phyloP scores from a whole-genome alignment of 2,888 invertebrate species.

The Caenorhabditis sp. region DNA sequence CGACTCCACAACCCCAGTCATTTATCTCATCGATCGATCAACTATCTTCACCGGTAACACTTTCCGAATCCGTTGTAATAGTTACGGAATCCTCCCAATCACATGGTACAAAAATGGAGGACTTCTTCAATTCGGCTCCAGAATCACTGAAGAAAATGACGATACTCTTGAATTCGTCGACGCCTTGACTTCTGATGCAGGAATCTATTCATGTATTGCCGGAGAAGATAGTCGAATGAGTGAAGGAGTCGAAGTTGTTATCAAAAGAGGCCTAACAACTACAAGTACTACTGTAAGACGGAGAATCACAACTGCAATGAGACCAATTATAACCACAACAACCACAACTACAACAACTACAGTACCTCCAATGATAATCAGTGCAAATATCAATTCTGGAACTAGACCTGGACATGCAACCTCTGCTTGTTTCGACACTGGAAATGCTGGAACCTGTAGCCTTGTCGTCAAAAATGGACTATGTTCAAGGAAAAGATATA shows the following conservation, averaged over 20 bases:
- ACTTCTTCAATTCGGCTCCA: constrained; percentile 43
- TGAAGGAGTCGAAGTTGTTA: constrained; percentile 34
- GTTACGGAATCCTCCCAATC: constrained; percentile 42
- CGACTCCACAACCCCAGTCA: constrained; percentile 25
- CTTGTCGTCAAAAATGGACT: constrained; percentile 58
- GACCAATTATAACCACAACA: background rate
- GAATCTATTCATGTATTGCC: constrained; percentile 34
- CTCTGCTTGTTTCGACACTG: constrained; percentile 32
- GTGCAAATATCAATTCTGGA: too few relatives aligned
- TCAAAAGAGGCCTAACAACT: constrained; percentile 16
- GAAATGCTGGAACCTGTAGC: constrained; percentile 50
- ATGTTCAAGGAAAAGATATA: constrained; percentile 63
- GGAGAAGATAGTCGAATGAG: constrained; percentile 37
- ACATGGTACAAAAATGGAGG: constrained; percentile 58
- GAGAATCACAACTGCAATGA: constrained; percentile 1
- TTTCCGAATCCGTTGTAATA: constrained; percentile 47
- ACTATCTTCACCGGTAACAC: constrained; percentile 27
- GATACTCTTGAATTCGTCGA: constrained; percentile 36
- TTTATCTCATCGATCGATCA: constrained; percentile 28
- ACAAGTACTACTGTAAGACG: constrained; percentile 9
- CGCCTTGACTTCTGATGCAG: constrained; percentile 25
- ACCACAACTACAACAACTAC: constrained; percentile 5
- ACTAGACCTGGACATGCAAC: too few relatives aligned
- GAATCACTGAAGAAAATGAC: constrained; percentile 42
- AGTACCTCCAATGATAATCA: constrained; percentile 4